These are phyloP conservation scores for Pseudocheirus occidentalis DNA, from an alignment of 2,797 vertebrate species.

Conservation along the genomic window DNA sequence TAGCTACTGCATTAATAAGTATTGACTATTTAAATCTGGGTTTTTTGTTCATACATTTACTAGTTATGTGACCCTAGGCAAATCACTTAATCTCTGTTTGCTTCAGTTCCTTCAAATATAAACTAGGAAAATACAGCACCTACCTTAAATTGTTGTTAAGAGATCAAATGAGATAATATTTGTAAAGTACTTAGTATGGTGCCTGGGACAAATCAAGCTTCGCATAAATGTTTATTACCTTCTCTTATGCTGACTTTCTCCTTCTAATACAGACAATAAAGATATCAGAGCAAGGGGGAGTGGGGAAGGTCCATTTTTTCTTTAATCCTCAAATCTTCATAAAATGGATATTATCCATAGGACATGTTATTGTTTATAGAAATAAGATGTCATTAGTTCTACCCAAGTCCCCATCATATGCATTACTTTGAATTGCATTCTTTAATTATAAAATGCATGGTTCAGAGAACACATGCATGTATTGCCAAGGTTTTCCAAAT, in stretches of 20 bases:
- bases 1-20: constrained; percentile 56
- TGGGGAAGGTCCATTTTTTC: constrained; percentile 1
- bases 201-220: background rate
- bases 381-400: constrained; percentile 43
- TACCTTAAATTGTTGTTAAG: background rate
- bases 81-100: background rate
- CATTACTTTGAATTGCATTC: constrained; percentile 18
- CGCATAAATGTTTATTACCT: background rate
- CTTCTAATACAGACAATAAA: background rate
- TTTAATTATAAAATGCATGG: constrained; percentile 47
- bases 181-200: background rate
- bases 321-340: constrained; percentile 51
- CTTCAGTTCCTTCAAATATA: background rate
- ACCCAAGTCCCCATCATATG: constrained; percentile 8
- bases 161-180: background rate
- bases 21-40: constrained; percentile 46
- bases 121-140: background rate
- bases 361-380: constrained; percentile 31
- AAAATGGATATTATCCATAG: constrained; percentile 35
- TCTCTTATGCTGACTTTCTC: background rate
- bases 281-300: background rate
- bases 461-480: constrained; percentile 20
- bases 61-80: background rate
- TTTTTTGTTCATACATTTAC: background rate
- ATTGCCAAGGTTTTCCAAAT: constrained; percentile 11